Evolutionary conservation across 2,113 vertebrate species (phyloP).

Genomic region (Anoura caudifer): DNA sequence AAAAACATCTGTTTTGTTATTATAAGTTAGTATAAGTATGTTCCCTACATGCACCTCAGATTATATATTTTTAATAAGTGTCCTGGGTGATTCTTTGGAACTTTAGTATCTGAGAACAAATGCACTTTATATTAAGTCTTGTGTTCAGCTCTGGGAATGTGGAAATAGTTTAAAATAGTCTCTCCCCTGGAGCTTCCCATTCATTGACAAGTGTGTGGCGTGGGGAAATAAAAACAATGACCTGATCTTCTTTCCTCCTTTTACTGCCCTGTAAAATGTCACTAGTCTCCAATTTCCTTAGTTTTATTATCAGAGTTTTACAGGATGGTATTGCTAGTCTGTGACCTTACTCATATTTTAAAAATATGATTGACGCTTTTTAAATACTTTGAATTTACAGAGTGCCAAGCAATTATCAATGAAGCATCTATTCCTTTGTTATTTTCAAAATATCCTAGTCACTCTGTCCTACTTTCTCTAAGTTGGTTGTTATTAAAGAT

Average conservation of each 20-base stretch:
- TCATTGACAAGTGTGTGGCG: neutral
- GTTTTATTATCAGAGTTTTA: constrained; percentile 73
- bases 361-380: constrained; percentile 58
- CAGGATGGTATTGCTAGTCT: constrained; percentile 37
- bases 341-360: constrained; percentile 69
- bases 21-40: neutral
- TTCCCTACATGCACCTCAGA: neutral
- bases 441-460: constrained; percentile 47
- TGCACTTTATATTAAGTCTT: neutral
- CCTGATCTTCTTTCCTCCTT: neutral
- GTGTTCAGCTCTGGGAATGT: neutral
- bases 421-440: constrained; percentile 62
- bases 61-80: neutral
- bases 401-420: constrained; percentile 67
- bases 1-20: neutral
- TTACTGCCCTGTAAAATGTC: constrained; percentile 40
- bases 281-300: constrained; percentile 74
- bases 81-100: neutral
- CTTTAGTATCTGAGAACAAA: neutral
- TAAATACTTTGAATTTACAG: constrained; percentile 48
- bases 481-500: constrained; percentile 57
- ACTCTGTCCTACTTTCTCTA: constrained; percentile 63
- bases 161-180: neutral
- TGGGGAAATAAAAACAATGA: neutral
- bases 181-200: neutral